These are phyloP conservation scores for Nyctereutes procyonoides DNA, from an alignment of 2,113 vertebrate species.

Conservation along the genomic window DNA sequence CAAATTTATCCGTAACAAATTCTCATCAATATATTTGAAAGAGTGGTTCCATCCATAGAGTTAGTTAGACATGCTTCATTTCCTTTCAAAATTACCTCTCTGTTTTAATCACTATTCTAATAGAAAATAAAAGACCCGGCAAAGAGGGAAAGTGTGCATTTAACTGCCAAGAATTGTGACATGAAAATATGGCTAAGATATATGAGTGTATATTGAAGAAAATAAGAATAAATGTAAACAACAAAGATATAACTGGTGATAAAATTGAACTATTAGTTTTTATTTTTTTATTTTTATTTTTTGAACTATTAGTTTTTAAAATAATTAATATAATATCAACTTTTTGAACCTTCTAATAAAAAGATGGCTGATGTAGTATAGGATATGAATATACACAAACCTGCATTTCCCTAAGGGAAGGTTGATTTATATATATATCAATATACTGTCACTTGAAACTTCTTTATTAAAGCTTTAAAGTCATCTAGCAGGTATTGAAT, in stretches of 20 bases:
- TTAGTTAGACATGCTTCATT: neutral
- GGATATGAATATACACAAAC: neutral
- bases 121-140: neutral
- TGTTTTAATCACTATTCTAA: neutral
- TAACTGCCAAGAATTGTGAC: neutral
- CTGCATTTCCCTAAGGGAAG: neutral
- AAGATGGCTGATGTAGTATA: neutral
- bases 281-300: too few relatives aligned
- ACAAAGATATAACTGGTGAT: neutral
- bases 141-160: neutral
- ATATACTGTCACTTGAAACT: neutral
- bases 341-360: slow-evolving; percentile 1
- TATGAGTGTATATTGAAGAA: neutral
- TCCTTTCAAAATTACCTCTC: slow-evolving; percentile 5
- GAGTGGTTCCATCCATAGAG: neutral
- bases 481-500: neutral
- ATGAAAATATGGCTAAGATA: neutral
- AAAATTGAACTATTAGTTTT: neutral
- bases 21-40: neutral
- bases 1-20: neutral
- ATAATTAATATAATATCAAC: neutral
- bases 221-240: slow-evolving; percentile 8
- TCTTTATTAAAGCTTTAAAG: neutral
- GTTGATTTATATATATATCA: neutral
- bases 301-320: neutral